Evolutionary conservation across 2,797 vertebrate species (phyloP).

Genomic region (Danio aesculapii): DNA sequence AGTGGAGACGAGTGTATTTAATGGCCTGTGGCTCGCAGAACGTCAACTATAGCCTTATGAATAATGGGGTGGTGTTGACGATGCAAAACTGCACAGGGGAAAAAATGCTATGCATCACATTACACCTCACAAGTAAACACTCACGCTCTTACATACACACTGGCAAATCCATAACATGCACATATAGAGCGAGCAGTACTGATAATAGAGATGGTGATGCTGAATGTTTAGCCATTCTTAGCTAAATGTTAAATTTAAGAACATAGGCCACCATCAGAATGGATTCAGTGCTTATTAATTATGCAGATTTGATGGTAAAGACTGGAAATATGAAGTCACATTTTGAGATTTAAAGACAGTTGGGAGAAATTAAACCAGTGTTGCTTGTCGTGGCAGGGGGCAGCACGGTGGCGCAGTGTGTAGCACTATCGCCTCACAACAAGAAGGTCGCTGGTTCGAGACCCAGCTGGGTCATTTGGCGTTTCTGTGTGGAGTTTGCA

Average conservation of each 20-base stretch:
- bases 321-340: no score
- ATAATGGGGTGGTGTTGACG: slow-evolving; percentile 68
- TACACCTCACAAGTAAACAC: slow-evolving; percentile 14
- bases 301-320: no score
- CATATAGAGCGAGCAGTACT: neutral
- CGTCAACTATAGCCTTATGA: slow-evolving; percentile 61
- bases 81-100: slow-evolving; percentile 52
- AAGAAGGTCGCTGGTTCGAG: no score
- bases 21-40: slow-evolving; percentile 49
- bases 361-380: neutral
- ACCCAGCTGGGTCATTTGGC: no score
- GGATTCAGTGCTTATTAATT: neutral
- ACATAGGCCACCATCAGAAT: neutral
- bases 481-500: no score
- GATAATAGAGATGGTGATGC: neutral
- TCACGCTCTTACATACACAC: slow-evolving; percentile 16
- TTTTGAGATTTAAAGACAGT: neutral
- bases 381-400: no score
- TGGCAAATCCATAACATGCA: slow-evolving; percentile 13
- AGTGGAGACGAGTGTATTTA: slow-evolving; percentile 32
- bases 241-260: neutral
- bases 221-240: neutral
- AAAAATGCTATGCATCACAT: slow-evolving; percentile 47
- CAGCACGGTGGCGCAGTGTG: no score
- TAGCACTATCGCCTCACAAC: no score